These are phyloP conservation scores for Sebastes glaucus DNA, from an alignment of 2,797 vertebrate genomes.

Conservation along the genomic window DNA sequence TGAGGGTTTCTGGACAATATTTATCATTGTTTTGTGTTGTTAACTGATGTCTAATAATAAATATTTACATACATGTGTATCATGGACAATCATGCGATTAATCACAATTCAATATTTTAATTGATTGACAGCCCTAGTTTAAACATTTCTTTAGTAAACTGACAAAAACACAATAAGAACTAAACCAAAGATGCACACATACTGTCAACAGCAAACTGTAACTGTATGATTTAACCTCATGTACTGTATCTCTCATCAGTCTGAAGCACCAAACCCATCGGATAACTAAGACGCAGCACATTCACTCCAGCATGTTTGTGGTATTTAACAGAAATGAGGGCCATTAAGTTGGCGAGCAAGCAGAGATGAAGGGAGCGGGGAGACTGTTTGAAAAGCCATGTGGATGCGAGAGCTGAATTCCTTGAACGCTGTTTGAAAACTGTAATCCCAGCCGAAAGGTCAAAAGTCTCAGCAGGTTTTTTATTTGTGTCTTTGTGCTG, in stretches of 20 bases:
- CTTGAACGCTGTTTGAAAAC: slow-evolving; percentile 81
- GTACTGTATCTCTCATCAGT: background rate
- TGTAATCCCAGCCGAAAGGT: slow-evolving; percentile 82
- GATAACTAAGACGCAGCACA: slow-evolving; percentile 14
- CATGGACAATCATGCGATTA: too few relatives aligned
- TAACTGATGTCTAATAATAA: too few relatives aligned
- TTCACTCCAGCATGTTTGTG: slow-evolving; percentile 52
- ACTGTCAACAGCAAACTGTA: background rate
- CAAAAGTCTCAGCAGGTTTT: slow-evolving; percentile 83
- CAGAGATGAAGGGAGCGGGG: slow-evolving; percentile 67
- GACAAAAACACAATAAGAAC: background rate
- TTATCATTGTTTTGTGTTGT: too few relatives aligned
- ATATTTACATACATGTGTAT: too few relatives aligned
- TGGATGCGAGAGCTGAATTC: slow-evolving; percentile 73
- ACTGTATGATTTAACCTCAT: background rate
- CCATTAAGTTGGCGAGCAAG: slow-evolving; percentile 62
- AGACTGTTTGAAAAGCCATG: slow-evolving; percentile 69
- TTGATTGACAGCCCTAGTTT: too few relatives aligned
- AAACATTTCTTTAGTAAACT: background rate
- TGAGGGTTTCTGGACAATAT: too few relatives aligned
- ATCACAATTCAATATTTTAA: too few relatives aligned
- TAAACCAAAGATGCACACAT: background rate
- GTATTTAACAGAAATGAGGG: slow-evolving; percentile 69
- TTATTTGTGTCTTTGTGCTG: slow-evolving; percentile 82
- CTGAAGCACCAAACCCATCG: background rate